These are phyloP conservation scores for Mesocricetus auratus DNA, from an alignment of 2,113 vertebrate species.

Conservation along the genomic window DNA sequence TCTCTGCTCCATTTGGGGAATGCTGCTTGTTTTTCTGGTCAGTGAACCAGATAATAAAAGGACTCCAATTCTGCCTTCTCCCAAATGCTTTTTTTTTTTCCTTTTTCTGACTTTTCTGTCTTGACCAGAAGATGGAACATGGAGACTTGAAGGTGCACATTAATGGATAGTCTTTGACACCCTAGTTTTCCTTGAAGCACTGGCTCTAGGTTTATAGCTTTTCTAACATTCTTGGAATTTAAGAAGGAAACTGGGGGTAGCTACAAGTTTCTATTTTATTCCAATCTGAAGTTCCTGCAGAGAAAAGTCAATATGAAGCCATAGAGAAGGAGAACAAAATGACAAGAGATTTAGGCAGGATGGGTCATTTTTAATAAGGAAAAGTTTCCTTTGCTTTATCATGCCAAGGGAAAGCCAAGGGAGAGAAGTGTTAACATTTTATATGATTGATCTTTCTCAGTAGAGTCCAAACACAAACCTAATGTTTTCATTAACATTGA, in stretches of 20 bases:
- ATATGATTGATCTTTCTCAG: background rate
- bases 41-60: background rate
- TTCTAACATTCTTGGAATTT: background rate
- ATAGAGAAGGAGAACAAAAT: conserved; percentile 20
- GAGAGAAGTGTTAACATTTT: background rate
- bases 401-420: background rate
- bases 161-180: background rate
- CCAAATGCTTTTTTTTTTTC: background rate
- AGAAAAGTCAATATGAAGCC: background rate
- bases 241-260: background rate
- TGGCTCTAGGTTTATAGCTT: background rate
- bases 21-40: conserved; percentile 50
- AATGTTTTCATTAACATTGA: conserved; percentile 39
- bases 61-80: background rate
- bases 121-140: background rate
- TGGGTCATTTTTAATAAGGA: background rate
- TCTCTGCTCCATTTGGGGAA: background rate
- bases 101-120: background rate
- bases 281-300: background rate
- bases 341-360: background rate
- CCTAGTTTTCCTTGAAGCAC: background rate
- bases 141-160: background rate
- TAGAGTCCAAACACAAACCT: background rate
- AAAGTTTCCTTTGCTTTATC: conserved; percentile 12
- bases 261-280: background rate